Base-by-base conservation (phyloP, 2,888 invertebrate species). In the Apotomis capreana region DNA sequence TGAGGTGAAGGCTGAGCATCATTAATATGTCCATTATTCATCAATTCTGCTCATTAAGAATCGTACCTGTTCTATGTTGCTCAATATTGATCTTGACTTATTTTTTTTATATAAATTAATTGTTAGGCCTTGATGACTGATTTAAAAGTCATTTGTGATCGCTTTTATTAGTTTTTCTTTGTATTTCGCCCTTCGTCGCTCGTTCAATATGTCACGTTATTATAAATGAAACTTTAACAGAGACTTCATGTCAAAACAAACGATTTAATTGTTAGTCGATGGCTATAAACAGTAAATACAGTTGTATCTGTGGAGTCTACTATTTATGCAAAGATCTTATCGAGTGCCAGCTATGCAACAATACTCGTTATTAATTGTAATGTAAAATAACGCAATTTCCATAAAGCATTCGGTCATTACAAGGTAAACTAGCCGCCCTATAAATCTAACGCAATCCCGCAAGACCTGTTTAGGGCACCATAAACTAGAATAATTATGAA, bases 361-460 rank as follows among this genome's bases (percentile, higher is more conserved):
- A 57, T 68, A 71, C 57, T 62, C 44, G 61, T 69, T 63, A 71
- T 61, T 69, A 68, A 62, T 69, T 71, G 54, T 68, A 54, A 70
- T 75, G 71, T 74, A 76, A 76, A 74, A 71, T 64, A 74, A 69
- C 76, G 78, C 67, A 57, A 81, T 79, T 81, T 83, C 78, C 81
- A 82, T 84, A 80, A 79, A 83, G 76, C 80, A 79, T 82, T 83
- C 75, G 76, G 74, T 81, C 76, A 75, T 75, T 80, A 79, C 84
- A 86, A 86, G 87, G 86, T 77, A 80, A 87, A 84, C 86, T 77
- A 74, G 84, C 81, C 82, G 77, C 74, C 77, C 78, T 78, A 80
- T 82, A 76, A 75, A 78, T 74, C 81, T 81, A 83, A 68, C 52
- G 63, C 63, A 72, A 58, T 70, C 55, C 65, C 49, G 68, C 68